A percentile compares a stretch with the other conserved stretches of the same genome.
phyloP scores from a whole-genome alignment of 2,888 invertebrate species.

The Phortica okadai region DNA sequence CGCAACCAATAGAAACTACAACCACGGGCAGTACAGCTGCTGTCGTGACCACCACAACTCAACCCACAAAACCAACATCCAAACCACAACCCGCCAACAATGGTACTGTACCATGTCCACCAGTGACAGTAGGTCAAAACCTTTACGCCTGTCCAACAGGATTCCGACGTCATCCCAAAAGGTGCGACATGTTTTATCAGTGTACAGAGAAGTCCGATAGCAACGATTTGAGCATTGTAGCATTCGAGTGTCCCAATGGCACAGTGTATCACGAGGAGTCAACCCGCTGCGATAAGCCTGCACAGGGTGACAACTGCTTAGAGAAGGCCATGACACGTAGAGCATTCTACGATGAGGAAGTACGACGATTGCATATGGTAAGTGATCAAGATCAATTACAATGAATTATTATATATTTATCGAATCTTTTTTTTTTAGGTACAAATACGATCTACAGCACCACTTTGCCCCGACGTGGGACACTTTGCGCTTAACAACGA shows the following conservation, averaged over 20 bases:
- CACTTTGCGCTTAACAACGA: constrained; percentile 82
- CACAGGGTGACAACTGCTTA: constrained; percentile 75
- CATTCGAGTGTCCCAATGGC: constrained; percentile 86
- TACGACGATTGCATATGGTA: constrained; percentile 66
- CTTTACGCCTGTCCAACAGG: constrained; percentile 88
- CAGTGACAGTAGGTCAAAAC: constrained; percentile 80
- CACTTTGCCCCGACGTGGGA: constrained; percentile 83
- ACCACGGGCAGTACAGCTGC: constrained; percentile 24
- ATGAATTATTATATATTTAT: not conserved
- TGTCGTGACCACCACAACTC: constrained; percentile 36
- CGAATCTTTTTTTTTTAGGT: constrained; percentile 78
- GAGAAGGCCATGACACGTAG: constrained; percentile 52
- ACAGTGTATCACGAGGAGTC: constrained; percentile 86
- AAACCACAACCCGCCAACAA: constrained; percentile 40
- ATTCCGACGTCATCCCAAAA: constrained; percentile 88
- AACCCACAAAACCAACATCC: constrained; percentile 23
- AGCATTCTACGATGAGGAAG: constrained; percentile 59
- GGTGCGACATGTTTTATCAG: constrained; percentile 90
- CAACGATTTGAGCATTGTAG: constrained; percentile 84
- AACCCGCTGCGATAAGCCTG: constrained; percentile 83
- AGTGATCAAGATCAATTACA: constrained; percentile 33
- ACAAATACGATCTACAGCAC: constrained; percentile 78
- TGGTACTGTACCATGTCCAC: constrained; percentile 65
- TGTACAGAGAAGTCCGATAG: constrained; percentile 83
- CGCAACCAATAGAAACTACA: constrained; percentile 31